Base-by-base conservation (phyloP, 2,797 vertebrate species). In the Lithobates pipiens region DNA sequence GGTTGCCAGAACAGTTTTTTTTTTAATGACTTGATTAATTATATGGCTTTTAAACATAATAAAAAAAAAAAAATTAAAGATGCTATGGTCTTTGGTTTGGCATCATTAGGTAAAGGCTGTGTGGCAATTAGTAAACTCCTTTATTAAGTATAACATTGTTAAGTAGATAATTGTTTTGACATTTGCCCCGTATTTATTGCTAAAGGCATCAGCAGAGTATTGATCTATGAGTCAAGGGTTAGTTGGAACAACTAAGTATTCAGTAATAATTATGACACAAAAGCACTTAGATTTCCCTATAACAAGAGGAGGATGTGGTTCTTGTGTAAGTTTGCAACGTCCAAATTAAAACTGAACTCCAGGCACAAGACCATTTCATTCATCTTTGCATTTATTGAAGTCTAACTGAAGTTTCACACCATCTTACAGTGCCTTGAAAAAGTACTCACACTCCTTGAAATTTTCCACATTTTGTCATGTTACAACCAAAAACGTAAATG, bases 71-170 rank as follows among this genome's bases (percentile, higher is more conserved):
- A 27, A 21, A n/a, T n/a, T 65, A 67, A 74, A 74, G 71, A 36
- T 29, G 70, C 42, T 75, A 21, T 82, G 80, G 80, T 67, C 71
- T 29, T 82, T 74, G 34, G 36, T 42, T 44, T 44, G 36, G 54
- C 36, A 82, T 82, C 80, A 74, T 82, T 82, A 82, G 74, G 54
- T 75, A 34, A 82, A 42, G 70, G 63, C 27, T 67, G 71, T n/a
- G 42, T 29, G 65, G 71, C 80, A 82, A 82, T 82, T 82, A 82
- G 70, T 34, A 70, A 80, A 21, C 65, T 69, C 65, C 34, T 70
- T 8, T 69, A 10, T 44, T 57, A 50, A 70, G 42, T 71, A 34
- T 71, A 71, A 80, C 69, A 54, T 71, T 29, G 44, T 54, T 80
- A 71, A 71, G 78, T 71, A 36, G 44, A 44, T 57, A 70, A 71